Evolutionary conservation across 1,140 invertebrate species (phyloP).

Genomic region (Cherax destructor): DNA sequence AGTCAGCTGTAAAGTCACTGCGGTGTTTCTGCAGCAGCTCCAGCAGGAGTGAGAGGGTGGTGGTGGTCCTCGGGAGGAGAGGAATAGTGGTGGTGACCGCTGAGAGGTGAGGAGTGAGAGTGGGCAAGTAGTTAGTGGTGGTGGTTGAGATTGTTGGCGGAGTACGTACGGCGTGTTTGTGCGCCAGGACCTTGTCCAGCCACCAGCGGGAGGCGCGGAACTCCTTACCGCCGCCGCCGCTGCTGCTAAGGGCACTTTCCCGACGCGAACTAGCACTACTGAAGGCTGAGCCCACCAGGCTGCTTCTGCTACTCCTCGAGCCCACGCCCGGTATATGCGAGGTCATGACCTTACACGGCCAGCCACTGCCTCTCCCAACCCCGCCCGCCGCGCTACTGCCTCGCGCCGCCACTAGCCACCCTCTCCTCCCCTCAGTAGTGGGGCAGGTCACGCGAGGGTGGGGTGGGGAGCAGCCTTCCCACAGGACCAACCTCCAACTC

Average conservation of each 20-base stretch:
- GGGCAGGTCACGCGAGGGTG: slow-evolving; percentile 34
- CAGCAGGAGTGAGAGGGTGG: background rate
- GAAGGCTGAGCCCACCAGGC: slow-evolving; percentile 9
- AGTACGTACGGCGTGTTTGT: slow-evolving; percentile 65
- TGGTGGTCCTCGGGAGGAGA: background rate
- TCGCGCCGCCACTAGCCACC: background rate
- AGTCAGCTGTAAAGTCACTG: background rate
- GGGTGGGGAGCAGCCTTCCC: background rate
- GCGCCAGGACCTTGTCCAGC: slow-evolving; percentile 64
- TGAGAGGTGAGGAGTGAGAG: background rate
- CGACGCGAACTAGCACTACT: background rate
- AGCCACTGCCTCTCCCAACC: slow-evolving; percentile 43
- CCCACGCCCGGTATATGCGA: slow-evolving; percentile 59
- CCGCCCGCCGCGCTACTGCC: slow-evolving; percentile 44
- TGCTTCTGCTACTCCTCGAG: slow-evolving; percentile 48
- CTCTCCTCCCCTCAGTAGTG: background rate
- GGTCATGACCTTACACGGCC: slow-evolving; percentile 60
- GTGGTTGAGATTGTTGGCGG: background rate
- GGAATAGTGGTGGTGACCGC: background rate
- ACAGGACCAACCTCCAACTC: background rate
- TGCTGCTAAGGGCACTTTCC: background rate
- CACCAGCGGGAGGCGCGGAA: slow-evolving; percentile 61
- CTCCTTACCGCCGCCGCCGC: slow-evolving; percentile 35
- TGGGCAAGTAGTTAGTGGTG: background rate
- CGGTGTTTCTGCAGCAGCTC: background rate